Conservation (phyloP, 2,888 invertebrate species). For the Melanargia galathea region DNA sequence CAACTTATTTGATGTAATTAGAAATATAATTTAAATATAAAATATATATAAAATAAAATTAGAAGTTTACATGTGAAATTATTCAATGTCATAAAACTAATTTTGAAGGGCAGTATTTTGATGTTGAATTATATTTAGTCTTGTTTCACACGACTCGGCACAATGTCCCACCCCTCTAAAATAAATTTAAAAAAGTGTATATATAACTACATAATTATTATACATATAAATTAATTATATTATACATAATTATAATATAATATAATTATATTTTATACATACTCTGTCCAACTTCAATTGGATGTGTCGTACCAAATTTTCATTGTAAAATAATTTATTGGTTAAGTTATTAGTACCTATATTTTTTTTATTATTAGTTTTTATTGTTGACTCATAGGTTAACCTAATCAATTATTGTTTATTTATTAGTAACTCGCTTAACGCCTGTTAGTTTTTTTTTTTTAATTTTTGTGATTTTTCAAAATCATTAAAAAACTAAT, state of each 20-base stretch:
- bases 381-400: conserved; percentile 41
- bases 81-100: too few species aligned
- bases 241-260: neutral
- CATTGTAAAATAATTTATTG: conserved; percentile 42
- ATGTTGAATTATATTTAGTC: neutral
- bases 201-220: neutral
- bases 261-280: conserved; percentile 30
- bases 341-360: conserved; percentile 37
- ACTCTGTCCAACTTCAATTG: conserved; percentile 65
- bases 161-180: conserved; percentile 10
- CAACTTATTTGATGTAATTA: too few species aligned
- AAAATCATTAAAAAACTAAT: too few species aligned
- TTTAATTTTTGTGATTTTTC: too few species aligned
- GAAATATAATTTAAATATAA: too few species aligned
- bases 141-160: neutral
- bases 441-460: neutral
- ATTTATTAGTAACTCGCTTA: conserved; percentile 29
- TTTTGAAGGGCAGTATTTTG: neutral
- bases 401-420: conserved; percentile 28
- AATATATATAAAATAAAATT: too few species aligned
- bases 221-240: conserved; percentile 6
- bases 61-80: too few species aligned
- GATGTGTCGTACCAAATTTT: conserved; percentile 73
- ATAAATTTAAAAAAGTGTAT: conserved; percentile 1
- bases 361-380: conserved; percentile 6